Conservation (phyloP, 2,113 vertebrate genomes). For the Balaenoptera acutorostrata region DNA sequence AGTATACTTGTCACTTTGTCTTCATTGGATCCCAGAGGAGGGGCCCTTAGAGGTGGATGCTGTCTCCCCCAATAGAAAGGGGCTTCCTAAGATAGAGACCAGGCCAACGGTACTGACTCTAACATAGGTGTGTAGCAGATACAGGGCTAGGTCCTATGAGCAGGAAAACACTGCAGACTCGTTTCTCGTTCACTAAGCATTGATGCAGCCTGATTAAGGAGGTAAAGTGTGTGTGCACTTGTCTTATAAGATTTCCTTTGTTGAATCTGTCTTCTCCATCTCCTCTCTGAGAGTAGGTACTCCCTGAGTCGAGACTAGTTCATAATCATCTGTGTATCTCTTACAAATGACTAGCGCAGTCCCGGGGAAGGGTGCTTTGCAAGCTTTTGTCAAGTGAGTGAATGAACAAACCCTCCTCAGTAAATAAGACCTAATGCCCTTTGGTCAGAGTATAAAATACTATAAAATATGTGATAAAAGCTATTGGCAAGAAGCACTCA, state of each 20-base stretch:
- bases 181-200: not conserved
- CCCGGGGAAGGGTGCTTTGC: no score
- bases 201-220: not conserved
- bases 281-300: not conserved
- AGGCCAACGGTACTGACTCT: rapidly evolving
- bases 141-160: not conserved
- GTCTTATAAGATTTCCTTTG: not conserved
- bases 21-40: not conserved
- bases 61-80: not conserved
- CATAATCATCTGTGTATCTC: not conserved
- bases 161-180: not conserved
- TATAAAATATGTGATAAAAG: not conserved
- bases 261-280: not conserved
- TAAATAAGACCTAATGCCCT: not conserved
- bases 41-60: not conserved
- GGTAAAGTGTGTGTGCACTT: not conserved
- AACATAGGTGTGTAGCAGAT: not conserved
- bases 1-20: not conserved
- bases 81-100: not conserved
- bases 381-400: not conserved
- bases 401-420: not conserved
- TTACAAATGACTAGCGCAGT: not conserved
- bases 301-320: not conserved
- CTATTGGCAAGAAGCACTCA: not conserved
- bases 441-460: not conserved